phyloP scores from a whole-genome alignment of 1,140 invertebrate species.

The Trichomalopsis sarcophagae region DNA sequence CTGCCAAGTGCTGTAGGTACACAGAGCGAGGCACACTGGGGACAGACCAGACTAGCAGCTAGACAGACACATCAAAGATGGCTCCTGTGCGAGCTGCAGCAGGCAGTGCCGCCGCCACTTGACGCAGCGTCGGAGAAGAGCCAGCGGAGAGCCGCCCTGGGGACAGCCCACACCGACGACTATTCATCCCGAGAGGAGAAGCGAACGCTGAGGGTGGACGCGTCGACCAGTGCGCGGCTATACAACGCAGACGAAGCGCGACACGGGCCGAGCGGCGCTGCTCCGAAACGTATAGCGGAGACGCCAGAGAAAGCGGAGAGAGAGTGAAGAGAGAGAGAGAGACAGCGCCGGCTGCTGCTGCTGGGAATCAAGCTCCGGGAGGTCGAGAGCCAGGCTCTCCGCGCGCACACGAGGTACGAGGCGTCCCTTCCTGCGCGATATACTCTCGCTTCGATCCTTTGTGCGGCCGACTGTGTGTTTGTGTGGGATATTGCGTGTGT shows the following conservation, averaged over 20 bases:
- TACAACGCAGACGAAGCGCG: not conserved
- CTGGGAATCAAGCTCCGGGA: not conserved
- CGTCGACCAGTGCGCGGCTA: too few relatives aligned
- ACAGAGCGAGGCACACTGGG: not conserved
- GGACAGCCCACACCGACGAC: not conserved
- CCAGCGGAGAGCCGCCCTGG: not conserved
- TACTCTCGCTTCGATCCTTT: not conserved
- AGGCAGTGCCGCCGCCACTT: not conserved
- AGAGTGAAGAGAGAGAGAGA: not conserved
- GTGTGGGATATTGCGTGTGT: not conserved
- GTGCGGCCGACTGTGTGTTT: not conserved
- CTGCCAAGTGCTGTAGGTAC: too few relatives aligned
- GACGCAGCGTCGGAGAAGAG: not conserved
- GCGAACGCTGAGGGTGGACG: not conserved
- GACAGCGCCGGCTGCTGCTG: not conserved
- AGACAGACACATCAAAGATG: conserved; percentile 33
- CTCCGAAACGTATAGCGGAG: not conserved
- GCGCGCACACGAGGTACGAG: not conserved
- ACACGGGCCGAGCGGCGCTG: not conserved
- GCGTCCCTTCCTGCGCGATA: not conserved
- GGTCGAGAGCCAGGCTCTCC: not conserved
- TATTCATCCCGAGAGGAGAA: not conserved
- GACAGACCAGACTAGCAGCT: not conserved
- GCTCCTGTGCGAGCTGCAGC: conserved; percentile 11
- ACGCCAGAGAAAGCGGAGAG: not conserved